Percentiles rank a stretch among this genome's conserved stretches.
Evolutionary conservation across 2,888 invertebrate genomes (phyloP).

Genomic region (Xestia sexstrigata): DNA sequence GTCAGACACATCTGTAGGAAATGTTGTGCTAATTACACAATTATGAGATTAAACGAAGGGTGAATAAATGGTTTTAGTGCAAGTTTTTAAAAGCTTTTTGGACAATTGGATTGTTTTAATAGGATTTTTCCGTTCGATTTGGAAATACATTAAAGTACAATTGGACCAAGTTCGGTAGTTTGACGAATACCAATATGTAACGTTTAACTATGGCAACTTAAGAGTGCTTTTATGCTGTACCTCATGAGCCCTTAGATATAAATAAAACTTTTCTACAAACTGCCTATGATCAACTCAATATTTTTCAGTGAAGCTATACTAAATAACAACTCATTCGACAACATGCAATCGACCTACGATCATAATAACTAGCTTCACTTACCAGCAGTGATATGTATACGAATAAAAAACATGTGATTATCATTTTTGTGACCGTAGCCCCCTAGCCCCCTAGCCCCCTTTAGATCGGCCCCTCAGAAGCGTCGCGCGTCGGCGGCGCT

Average conservation of each 20-base stretch:
- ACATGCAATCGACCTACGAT: conserved; percentile 1
- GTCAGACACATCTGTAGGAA: conserved; percentile 62
- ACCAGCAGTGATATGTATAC: conserved; percentile 37
- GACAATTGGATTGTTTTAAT: conserved; percentile 12
- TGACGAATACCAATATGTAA: not conserved
- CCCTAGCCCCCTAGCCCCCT: conserved; percentile 63
- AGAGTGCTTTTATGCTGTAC: not conserved
- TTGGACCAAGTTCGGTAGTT: not conserved
- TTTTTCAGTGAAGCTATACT: not conserved
- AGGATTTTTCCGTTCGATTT: not conserved
- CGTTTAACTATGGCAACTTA: not conserved
- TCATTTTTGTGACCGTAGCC: conserved; percentile 63
- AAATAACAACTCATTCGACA: not conserved
- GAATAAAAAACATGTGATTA: conserved; percentile 65
- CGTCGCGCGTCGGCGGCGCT: conserved; percentile 67
- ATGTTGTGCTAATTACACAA: conserved; percentile 66
- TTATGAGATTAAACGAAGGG: conserved; percentile 63
- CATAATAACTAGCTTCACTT: conserved; percentile 29
- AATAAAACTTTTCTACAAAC: not conserved
- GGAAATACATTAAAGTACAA: not conserved
- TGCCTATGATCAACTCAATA: not conserved
- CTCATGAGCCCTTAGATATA: not conserved
- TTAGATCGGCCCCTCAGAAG: conserved; percentile 51
- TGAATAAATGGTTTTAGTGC: conserved; percentile 43
- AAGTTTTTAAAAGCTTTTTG: conserved; percentile 44